phyloP scores from a whole-genome alignment of 53 echinoderm and acorn worm species.

The Apostichopus leukothele region DNA sequence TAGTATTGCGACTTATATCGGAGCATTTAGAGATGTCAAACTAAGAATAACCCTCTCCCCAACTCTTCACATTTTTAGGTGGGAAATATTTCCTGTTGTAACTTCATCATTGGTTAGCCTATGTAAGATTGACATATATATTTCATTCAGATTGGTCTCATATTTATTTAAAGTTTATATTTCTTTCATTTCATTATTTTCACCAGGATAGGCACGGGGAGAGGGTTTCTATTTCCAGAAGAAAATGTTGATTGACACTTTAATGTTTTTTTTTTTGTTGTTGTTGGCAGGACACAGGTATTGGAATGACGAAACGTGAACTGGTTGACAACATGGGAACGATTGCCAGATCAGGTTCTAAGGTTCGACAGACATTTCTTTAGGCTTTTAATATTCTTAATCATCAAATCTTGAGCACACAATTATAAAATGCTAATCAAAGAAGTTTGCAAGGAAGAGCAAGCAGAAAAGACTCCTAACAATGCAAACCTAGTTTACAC shows the following conservation, averaged over 20 bases:
- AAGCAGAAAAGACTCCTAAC: neutral
- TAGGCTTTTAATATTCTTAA: too few species aligned
- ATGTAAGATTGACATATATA: neutral
- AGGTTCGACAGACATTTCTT: slow-evolving; percentile 55
- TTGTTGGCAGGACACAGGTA: slow-evolving; percentile 79
- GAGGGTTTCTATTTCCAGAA: too few species aligned
- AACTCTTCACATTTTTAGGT: too few species aligned
- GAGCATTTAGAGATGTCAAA: too few species aligned
- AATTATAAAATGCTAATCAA: neutral
- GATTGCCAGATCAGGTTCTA: slow-evolving; percentile 94
- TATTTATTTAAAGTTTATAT: neutral
- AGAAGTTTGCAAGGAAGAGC: neutral
- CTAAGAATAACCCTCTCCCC: too few species aligned
- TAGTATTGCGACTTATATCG: too few species aligned
- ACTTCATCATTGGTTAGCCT: too few species aligned
- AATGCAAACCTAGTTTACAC: neutral
- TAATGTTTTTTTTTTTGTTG: neutral
- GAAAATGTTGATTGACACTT: too few species aligned
- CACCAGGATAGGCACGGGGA: too few species aligned
- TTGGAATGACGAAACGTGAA: slow-evolving; percentile 91
- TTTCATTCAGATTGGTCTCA: neutral
- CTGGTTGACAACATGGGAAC: slow-evolving; percentile 91
- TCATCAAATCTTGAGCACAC: too few species aligned
- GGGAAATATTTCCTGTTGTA: too few species aligned
- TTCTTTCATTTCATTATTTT: too few species aligned